Evolutionary conservation across 2,113 vertebrate genomes (phyloP).

Genomic region (Microtus pennsylvanicus): DNA sequence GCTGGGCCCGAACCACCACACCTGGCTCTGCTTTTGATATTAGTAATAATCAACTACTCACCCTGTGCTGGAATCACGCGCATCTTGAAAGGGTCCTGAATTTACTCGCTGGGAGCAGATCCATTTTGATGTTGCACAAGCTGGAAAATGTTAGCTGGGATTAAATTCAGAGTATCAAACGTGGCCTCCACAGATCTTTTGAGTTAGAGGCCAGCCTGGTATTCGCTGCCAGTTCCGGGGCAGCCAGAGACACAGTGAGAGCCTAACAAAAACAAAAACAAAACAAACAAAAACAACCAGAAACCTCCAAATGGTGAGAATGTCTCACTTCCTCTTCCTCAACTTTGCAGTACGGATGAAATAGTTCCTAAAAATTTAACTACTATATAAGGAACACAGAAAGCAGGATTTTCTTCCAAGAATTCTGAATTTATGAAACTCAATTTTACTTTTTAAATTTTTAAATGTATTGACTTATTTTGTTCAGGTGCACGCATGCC

Average conservation of each 20-base stretch:
- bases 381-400: neutral
- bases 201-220: neutral
- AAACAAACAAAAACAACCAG: neutral
- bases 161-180: conserved; percentile 60
- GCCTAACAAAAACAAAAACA: neutral
- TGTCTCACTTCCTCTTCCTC: neutral
- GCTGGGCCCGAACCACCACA: accelerated
- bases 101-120: conserved; percentile 62
- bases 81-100: conserved; percentile 47
- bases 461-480: neutral
- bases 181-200: neutral
- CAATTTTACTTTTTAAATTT: neutral
- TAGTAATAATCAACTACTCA: conserved; percentile 73
- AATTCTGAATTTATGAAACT: conserved; percentile 25
- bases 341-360: conserved; percentile 34
- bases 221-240: neutral
- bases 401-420: conserved; percentile 10
- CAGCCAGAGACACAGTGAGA: neutral
- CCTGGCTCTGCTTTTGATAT: neutral
- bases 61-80: conserved; percentile 66
- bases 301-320: neutral
- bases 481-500: neutral
- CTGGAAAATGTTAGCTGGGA: conserved; percentile 74
- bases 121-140: conserved; percentile 73
- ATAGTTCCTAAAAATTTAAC: conserved; percentile 45